Evolutionary conservation across 2,888 invertebrate genomes (phyloP).

Genomic region (Orchestes rusci): DNA sequence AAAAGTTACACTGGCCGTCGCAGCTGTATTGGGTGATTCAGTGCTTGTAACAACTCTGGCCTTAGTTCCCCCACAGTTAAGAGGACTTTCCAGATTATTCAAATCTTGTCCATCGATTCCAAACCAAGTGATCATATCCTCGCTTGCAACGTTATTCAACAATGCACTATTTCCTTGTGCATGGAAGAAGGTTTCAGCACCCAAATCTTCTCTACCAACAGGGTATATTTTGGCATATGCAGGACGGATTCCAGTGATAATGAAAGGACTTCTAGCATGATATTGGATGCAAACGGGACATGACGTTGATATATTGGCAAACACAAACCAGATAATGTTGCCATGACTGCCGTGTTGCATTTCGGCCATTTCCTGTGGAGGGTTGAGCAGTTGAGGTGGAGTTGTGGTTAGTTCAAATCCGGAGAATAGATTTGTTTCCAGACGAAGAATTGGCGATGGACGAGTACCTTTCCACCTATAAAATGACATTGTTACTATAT

Average conservation of each 20-base stretch:
- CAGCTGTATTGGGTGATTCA: constrained; percentile 1
- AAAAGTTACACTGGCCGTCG: constrained; percentile 23
- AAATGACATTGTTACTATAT: constrained; percentile 1
- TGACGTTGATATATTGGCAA: constrained; percentile 50
- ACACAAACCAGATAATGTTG: constrained; percentile 59
- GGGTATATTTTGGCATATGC: constrained; percentile 59
- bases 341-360: constrained; percentile 54
- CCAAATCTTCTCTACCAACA: constrained; percentile 53
- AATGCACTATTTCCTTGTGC: constrained; percentile 49
- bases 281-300: constrained; percentile 59
- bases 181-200: constrained; percentile 59
- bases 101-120: constrained; percentile 49
- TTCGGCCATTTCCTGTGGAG: constrained; percentile 50
- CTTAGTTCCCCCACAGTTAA: constrained; percentile 18
- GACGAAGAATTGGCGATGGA: constrained; percentile 54
- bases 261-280: constrained; percentile 52
- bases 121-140: constrained; percentile 62
- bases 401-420: constrained; percentile 54
- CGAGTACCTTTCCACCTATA: constrained; percentile 54
- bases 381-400: constrained; percentile 45
- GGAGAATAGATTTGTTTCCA: constrained; percentile 57
- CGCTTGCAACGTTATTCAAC: constrained; percentile 55
- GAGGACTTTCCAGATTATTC: constrained; percentile 17
- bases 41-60: constrained; percentile 9
- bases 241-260: constrained; percentile 55